Evolutionary conservation across 2,113 vertebrate species (phyloP), one percentile per base, ranked within the genome.

Genomic region (Puma concolor): DNA sequence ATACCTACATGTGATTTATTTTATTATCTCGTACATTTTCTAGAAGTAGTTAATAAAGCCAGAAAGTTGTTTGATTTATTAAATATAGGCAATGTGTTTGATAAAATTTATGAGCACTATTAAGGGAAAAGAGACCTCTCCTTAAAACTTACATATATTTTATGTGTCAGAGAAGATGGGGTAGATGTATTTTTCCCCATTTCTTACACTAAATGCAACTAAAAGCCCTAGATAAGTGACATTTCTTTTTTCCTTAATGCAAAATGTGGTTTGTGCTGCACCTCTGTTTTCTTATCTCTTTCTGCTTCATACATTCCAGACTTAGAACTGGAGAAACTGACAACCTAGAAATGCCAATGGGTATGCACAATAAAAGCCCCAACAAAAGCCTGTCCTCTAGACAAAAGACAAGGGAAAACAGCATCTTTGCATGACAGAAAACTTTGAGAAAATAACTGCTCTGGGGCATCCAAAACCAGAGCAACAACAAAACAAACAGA

Each of bases 281-380:
- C 67, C 94, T 98, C 27, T 33, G 63, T 91, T 79, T 79, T 95
- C 38, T 85, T 17, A 76, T 69, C 92, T 94, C 17, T 15, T 74
- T 83, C 38, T 27, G 8, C 48, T 82, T 79, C 52, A 7, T 17
- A 52, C 14, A 44, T 82, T 79, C 25, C 1, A 66, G 8, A 85
- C 41, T 66, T 50, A 17, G 16, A 36, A 31, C 25, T 64, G 14
- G 88, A 85, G 16, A 88, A 74, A n/a, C 2, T 50, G 25, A 69
- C 25, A 13, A 44, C 23, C 2, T 52, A 15, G 25, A 84, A 81
- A 85, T 81, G 38, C 14, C 54, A 41, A 4, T 36, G 17, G 5
- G 0, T 25, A 77, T 29, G 17, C 17, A 81, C 31, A 79, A 25
- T 50, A 25, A 81, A 88, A 93, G 0, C 21, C 2, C 2, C 16